phyloP scores from a whole-genome alignment of 2,888 invertebrate genomes.

The Lithodes maja region DNA sequence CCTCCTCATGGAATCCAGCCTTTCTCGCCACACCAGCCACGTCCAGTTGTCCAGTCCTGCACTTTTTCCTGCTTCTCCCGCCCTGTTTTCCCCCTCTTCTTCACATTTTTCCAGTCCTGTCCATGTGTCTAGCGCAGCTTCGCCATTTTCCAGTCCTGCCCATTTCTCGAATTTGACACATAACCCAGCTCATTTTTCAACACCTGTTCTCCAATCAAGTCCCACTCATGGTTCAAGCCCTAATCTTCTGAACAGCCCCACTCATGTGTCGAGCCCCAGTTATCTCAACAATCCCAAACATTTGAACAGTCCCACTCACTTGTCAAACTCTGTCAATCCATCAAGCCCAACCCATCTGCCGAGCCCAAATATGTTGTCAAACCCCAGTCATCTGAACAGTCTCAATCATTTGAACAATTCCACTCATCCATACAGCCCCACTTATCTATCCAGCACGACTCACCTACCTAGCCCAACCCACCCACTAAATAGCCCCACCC shows the following conservation, averaged over 20 bases:
- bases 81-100: neutral
- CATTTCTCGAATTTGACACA: neutral
- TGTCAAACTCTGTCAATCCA: too few relatives aligned
- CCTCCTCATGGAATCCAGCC: constrained; percentile 57
- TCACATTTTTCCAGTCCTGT: neutral
- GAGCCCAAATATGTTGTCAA: too few relatives aligned
- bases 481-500: too few relatives aligned
- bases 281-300: too few relatives aligned
- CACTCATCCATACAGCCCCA: too few relatives aligned
- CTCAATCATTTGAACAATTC: too few relatives aligned
- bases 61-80: neutral
- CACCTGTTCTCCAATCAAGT: neutral
- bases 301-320: too few relatives aligned
- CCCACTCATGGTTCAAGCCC: neutral
- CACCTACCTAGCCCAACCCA: too few relatives aligned
- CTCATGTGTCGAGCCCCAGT: neutral
- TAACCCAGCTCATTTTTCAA: neutral
- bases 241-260: neutral
- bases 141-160: neutral
- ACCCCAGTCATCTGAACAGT: too few relatives aligned
- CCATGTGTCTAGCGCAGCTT: neutral
- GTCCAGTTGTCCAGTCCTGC: neutral
- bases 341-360: too few relatives aligned
- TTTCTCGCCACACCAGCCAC: constrained; percentile 42
- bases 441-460: too few relatives aligned